A percentile compares a stretch with the other conserved stretches of the same genome.
Conservation (phyloP, 2,888 invertebrate genomes). For the Molorchus minor region DNA sequence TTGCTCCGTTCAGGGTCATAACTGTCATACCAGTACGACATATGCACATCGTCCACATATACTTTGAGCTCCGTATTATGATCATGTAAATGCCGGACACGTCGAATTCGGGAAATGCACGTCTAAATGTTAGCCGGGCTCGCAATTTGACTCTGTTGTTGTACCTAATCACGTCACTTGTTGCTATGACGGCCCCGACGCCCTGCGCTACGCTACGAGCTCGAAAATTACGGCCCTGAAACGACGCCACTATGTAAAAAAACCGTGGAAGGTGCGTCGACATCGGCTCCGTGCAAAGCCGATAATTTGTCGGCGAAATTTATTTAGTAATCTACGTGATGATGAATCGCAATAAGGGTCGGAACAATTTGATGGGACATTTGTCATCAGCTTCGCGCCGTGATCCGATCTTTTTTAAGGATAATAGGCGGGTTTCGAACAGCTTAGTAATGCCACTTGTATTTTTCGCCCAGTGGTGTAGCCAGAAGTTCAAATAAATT, state of each 20-base stretch:
- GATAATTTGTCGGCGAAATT: slow-evolving; percentile 29
- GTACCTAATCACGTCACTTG: slow-evolving; percentile 52
- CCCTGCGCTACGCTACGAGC: slow-evolving; percentile 4
- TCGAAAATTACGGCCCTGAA: slow-evolving; percentile 7
- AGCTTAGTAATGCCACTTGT: too few relatives aligned
- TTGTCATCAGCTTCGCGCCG: too few relatives aligned
- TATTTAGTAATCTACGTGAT: slow-evolving; percentile 23
- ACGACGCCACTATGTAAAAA: slow-evolving; percentile 9
- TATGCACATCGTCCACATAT: too few relatives aligned
- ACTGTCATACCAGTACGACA: slow-evolving; percentile 33
- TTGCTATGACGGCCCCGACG: slow-evolving; percentile 41
- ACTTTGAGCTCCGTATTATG: slow-evolving; percentile 38
- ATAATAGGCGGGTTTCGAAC: too few relatives aligned
- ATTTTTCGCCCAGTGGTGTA: too few relatives aligned
- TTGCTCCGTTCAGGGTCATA: slow-evolving; percentile 33
- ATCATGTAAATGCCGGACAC: slow-evolving; percentile 44
- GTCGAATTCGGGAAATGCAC: slow-evolving; percentile 38
- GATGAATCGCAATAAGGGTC: slow-evolving; percentile 12
- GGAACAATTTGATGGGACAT: slow-evolving; percentile 5
- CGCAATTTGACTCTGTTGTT: slow-evolving; percentile 51
- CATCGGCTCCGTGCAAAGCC: slow-evolving; percentile 25
- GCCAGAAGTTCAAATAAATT: too few relatives aligned
- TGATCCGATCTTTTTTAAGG: too few relatives aligned
- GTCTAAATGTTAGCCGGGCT: slow-evolving; percentile 36
- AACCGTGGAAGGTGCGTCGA: slow-evolving; percentile 20